Percentiles rank a stretch among this genome's conserved stretches.
Evolutionary conservation across 2,888 invertebrate species (phyloP).

Genomic region (Minunthozetes semirufus): DNA sequence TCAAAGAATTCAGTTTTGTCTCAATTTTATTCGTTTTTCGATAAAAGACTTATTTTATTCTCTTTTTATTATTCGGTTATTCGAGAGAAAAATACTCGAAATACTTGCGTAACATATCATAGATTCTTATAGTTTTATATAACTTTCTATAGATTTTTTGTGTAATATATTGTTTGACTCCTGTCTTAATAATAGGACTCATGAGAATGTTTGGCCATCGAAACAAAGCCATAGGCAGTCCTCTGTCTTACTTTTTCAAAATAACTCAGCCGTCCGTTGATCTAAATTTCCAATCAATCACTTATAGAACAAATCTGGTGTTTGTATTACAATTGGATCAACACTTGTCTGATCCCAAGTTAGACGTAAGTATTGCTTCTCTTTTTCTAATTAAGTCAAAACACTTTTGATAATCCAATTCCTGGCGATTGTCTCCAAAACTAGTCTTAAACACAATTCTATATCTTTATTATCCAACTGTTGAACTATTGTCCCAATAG

Average conservation of each 20-base stretch:
- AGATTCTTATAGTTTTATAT: neutral
- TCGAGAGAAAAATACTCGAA: neutral
- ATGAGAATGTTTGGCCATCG: conserved; percentile 34
- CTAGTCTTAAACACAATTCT: too few relatives aligned
- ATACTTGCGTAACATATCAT: neutral
- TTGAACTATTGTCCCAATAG: too few relatives aligned
- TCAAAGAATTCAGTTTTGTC: neutral
- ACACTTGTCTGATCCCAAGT: conserved; percentile 3
- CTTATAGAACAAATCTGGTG: conserved; percentile 34
- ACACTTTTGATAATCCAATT: neutral
- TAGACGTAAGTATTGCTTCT: neutral
- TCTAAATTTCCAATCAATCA: conserved; percentile 33
- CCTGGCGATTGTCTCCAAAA: too few relatives aligned
- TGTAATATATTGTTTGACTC: neutral
- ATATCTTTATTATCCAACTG: too few relatives aligned
- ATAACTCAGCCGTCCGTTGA: conserved; percentile 35
- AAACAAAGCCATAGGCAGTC: conserved; percentile 30
- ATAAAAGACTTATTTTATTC: neutral
- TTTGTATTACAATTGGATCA: conserved; percentile 31
- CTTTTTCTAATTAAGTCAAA: neutral
- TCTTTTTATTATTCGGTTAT: neutral
- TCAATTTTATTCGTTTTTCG: neutral
- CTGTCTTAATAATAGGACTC: conserved; percentile 31
- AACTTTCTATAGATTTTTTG: neutral
- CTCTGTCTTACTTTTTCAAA: conserved; percentile 35